Evolutionary conservation across 2,888 invertebrate species (phyloP), one percentile per base, ranked within the genome.

Genomic region (Palloptera scutellata): DNA sequence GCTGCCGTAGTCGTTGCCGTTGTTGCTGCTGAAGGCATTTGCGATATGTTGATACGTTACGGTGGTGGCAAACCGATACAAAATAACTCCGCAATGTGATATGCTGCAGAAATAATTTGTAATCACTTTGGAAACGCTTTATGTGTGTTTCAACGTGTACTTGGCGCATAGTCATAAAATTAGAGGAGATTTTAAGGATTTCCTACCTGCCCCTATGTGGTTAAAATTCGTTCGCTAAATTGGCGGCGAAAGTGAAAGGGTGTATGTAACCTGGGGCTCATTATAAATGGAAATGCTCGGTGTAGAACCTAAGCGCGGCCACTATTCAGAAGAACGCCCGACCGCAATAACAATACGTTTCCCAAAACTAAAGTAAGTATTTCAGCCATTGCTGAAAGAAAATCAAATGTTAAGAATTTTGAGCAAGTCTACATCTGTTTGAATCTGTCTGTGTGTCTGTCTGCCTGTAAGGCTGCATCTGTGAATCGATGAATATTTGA

Each of bases 401-500:
- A 30, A 51, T 42, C 51, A 19, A 58, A 57, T 15, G 57, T 15
- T 9, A 30, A 20, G 51, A 48, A 52, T 30, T 60, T 43, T 63
- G 55, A 15, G 19, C 11, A 17, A 53, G 48, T 54, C 19, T 52
- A 58, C 8, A 43, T 60, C n/a, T n/a, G 30, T 19, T 12, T 13
- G 48, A 19, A 30, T 43, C 11, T 48, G 12, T 52, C 30, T 30
- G 41, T 53, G 40, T 52, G 52, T 52, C 12, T 19, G 64, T 51
- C 11, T 63, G 41, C 52, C 42, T 43, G 41, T 15, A 41, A 15
- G 15, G 10, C 10, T 12, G 53, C 6, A 10, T 53, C 66, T 57
- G 15, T 52, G 59, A 72, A 66, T 69, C 69, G 66, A 70, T 69
- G 70, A 70, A 68, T 69, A 69, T 69, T 61, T 70, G 48, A 64